Evolutionary conservation across 2,888 invertebrate species (phyloP).

Genomic region (Myopa testacea): DNA sequence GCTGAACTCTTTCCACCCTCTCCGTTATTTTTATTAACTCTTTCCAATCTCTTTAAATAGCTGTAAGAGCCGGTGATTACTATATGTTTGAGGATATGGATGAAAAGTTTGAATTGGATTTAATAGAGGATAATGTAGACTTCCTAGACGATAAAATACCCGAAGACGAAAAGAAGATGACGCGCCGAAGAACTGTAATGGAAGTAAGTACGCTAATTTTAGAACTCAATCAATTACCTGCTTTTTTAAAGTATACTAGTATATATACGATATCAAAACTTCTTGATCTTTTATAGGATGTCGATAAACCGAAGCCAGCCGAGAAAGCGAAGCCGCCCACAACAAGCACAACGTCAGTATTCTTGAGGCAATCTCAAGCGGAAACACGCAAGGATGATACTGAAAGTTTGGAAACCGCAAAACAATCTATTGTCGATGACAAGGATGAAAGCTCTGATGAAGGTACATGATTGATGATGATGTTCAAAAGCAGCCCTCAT

Average conservation of each 20-base stretch:
- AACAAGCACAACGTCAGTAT: not conserved
- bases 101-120: constrained; percentile 79
- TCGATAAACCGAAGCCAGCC: not conserved
- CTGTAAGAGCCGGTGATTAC: constrained; percentile 97
- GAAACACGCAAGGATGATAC: not conserved
- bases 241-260: too few species aligned
- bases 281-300: too few species aligned
- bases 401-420: constrained; percentile 49
- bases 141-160: constrained; percentile 63
- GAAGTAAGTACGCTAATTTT: constrained; percentile 60
- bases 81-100: constrained; percentile 98
- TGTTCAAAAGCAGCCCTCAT: not conserved
- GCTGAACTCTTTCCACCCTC: not conserved
- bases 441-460: constrained; percentile 40
- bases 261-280: too few species aligned
- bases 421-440: not conserved
- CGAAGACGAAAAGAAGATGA: constrained; percentile 66
- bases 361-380: not conserved
- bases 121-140: constrained; percentile 74
- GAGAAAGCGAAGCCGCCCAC: not conserved
- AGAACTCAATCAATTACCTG: too few species aligned
- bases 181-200: constrained; percentile 63
- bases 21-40: not conserved
- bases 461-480: constrained; percentile 38
- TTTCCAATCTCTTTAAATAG: constrained; percentile 71